A percentile compares a stretch with the other conserved stretches of the same genome.
These are phyloP conservation scores for Polymixis lichenea DNA, from an alignment of 2,888 invertebrate genomes.

Conservation along the genomic window DNA sequence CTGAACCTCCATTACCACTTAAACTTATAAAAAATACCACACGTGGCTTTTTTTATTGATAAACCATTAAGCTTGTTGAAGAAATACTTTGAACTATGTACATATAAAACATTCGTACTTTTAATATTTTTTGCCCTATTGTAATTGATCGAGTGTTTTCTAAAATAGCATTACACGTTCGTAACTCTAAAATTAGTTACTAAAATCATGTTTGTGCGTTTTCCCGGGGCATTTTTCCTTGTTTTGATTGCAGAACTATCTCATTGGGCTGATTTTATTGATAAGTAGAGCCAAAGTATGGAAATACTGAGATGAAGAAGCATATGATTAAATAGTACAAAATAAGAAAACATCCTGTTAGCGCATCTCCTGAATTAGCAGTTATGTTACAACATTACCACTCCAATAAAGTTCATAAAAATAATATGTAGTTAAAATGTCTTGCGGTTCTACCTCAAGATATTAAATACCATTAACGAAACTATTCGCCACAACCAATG, in stretches of 20 bases:
- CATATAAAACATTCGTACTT: slow-evolving; percentile 5
- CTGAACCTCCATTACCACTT: slow-evolving; percentile 6
- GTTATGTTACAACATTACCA: too few species aligned
- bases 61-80: slow-evolving; percentile 34
- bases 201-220: slow-evolving; percentile 17
- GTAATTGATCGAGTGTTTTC: slow-evolving; percentile 42
- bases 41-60: slow-evolving; percentile 42
- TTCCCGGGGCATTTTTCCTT: slow-evolving; percentile 8
- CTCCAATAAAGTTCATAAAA: too few species aligned
- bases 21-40: slow-evolving; percentile 27
- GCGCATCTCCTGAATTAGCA: too few species aligned
- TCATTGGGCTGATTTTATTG: background rate
- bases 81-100: slow-evolving; percentile 20
- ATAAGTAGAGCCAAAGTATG: background rate
- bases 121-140: slow-evolving; percentile 30
- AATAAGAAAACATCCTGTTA: too few species aligned
- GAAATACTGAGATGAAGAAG: too few species aligned
- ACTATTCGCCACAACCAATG: background rate
- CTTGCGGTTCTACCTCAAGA: too few species aligned
- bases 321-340: too few species aligned
- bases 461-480: background rate
- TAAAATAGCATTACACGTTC: background rate
- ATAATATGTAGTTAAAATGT: too few species aligned
- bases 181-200: background rate
- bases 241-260: too few species aligned